These are phyloP conservation scores for Limulus polyphemus DNA, from an alignment of 2,888 invertebrate species.

Conservation along the genomic window DNA sequence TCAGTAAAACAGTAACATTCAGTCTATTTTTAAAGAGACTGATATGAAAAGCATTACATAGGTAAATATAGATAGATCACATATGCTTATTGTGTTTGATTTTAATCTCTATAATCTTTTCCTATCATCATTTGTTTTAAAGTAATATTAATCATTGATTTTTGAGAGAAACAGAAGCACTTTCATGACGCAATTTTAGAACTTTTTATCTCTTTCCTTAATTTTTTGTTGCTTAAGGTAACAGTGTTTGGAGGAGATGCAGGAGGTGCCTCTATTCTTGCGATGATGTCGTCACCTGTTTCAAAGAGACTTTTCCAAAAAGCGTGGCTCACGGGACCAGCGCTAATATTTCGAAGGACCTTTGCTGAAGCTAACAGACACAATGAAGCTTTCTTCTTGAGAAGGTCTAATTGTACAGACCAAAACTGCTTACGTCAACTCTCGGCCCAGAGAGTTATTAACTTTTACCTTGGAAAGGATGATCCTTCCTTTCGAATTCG, in stretches of 20 bases:
- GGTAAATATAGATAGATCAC: too few relatives aligned
- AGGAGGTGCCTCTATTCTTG: conserved; percentile 24
- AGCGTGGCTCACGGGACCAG: conserved; percentile 25
- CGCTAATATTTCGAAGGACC: conserved; percentile 20
- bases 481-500: conserved; percentile 30
- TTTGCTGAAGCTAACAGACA: conserved; percentile 17
- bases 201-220: too few relatives aligned
- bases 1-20: too few relatives aligned
- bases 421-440: conserved; percentile 16
- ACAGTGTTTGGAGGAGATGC: conserved; percentile 24
- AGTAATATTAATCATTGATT: too few relatives aligned
- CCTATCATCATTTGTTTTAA: too few relatives aligned
- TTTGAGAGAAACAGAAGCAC: too few relatives aligned
- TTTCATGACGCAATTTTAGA: too few relatives aligned
- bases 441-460: conserved; percentile 9
- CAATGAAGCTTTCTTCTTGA: conserved; percentile 20
- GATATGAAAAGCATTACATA: too few relatives aligned
- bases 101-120: too few relatives aligned
- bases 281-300: conserved; percentile 12
- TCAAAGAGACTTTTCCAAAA: conserved; percentile 12
- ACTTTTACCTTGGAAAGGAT: conserved; percentile 25
- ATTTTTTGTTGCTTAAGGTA: conserved; percentile 7
- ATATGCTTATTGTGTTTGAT: too few relatives aligned
- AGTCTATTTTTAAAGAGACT: too few relatives aligned
- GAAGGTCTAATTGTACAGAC: conserved; percentile 16